phyloP scores from a whole-genome alignment of 2,888 invertebrate genomes.

The Nezara viridula region DNA sequence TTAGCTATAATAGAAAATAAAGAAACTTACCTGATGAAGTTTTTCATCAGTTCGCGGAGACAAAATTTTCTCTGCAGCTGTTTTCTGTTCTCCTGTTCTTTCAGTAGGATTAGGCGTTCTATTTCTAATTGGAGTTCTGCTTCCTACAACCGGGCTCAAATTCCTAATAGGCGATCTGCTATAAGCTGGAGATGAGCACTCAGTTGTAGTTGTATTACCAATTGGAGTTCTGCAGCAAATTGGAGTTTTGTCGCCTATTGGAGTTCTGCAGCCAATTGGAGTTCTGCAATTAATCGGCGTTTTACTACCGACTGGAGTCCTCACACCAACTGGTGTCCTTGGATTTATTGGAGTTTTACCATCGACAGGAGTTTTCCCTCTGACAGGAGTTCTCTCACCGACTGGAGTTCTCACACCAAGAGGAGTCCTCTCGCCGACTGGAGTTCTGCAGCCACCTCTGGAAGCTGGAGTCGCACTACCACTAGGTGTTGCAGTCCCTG shows the following conservation, averaged over 20 bases:
- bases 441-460: background rate
- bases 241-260: background rate
- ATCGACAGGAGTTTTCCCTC: background rate
- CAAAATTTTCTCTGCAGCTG: background rate
- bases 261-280: background rate
- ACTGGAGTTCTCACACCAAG: background rate
- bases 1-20: too few relatives aligned
- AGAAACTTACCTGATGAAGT: background rate
- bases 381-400: background rate
- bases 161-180: background rate
- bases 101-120: background rate
- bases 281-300: background rate
- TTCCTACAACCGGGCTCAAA: background rate
- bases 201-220: background rate
- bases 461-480: background rate
- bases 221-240: background rate
- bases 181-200: background rate
- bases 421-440: background rate
- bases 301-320: background rate
- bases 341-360: background rate
- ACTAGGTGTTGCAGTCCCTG: background rate
- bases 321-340: background rate
- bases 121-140: background rate
- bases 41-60: background rate
- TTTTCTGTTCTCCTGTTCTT: background rate